Evolutionary conservation across 1,140 invertebrate genomes (phyloP).

Genomic region (Zaprionus davidi): DNA sequence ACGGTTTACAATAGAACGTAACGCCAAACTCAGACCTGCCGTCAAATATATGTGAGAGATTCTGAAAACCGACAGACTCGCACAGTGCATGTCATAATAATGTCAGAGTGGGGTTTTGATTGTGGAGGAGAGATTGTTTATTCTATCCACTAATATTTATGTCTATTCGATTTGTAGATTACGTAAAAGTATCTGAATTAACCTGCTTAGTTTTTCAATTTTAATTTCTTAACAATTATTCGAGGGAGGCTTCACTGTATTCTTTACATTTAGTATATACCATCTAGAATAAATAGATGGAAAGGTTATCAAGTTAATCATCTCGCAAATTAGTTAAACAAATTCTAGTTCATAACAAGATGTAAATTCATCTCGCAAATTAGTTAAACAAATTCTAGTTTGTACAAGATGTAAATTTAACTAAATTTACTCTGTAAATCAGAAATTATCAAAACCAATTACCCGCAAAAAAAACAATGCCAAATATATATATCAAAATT

Average conservation of each 20-base stretch:
- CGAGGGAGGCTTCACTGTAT: neutral
- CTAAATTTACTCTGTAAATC: neutral
- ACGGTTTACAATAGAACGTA: conserved; percentile 66
- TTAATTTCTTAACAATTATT: neutral
- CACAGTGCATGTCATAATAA: conserved; percentile 8
- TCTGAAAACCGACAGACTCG: neutral
- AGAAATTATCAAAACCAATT: neutral
- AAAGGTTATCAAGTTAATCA: neutral
- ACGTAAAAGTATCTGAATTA: neutral
- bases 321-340: conserved; percentile 17
- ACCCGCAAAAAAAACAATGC: neutral
- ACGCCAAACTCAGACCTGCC: neutral
- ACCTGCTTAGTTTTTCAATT: neutral
- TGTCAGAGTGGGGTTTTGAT: neutral
- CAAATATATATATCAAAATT: neutral
- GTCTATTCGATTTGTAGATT: neutral
- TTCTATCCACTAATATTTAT: neutral
- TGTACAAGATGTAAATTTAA: neutral
- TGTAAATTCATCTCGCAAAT: conserved; percentile 1
- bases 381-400: conserved; percentile 16
- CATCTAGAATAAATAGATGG: neutral
- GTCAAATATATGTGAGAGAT: conserved; percentile 37
- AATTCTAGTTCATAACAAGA: neutral
- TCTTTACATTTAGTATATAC: neutral
- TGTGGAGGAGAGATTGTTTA: neutral